Evolutionary conservation across 2,888 invertebrate genomes (phyloP).

Genomic region (Ormyrus nitidulus): DNA sequence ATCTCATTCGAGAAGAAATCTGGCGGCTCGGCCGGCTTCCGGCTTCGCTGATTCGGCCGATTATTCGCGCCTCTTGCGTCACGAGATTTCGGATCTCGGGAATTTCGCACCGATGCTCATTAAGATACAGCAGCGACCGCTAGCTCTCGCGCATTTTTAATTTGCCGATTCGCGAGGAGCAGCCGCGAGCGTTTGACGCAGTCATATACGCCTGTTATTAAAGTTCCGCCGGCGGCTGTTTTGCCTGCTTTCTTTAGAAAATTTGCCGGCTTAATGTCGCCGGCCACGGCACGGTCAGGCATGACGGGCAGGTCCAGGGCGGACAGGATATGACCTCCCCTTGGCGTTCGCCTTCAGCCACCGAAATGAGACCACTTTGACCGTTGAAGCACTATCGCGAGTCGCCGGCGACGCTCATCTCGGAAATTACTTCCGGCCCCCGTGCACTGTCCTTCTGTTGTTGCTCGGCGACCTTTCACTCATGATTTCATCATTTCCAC

Average conservation of each 20-base stretch:
- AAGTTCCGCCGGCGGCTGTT: constrained; percentile 53
- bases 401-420: constrained; percentile 71
- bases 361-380: constrained; percentile 75
- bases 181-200: background rate
- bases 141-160: background rate
- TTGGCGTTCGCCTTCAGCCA: constrained; percentile 33
- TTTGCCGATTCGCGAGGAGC: constrained; percentile 16
- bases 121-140: constrained; percentile 28
- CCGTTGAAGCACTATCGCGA: constrained; percentile 74
- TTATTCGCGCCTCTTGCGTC: constrained; percentile 12
- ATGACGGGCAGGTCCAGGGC: constrained; percentile 54
- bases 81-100: constrained; percentile 34
- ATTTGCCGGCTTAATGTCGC: constrained; percentile 63
- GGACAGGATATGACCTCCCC: constrained; percentile 74
- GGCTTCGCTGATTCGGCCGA: constrained; percentile 24
- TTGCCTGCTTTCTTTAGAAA: constrained; percentile 70
- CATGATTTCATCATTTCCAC: constrained; percentile 46
- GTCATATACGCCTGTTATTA: constrained; percentile 29
- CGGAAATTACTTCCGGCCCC: constrained; percentile 75
- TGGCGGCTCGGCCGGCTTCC: constrained; percentile 48
- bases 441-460: constrained; percentile 38
- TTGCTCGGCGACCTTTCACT: constrained; percentile 43
- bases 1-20: constrained; percentile 51
- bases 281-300: constrained; percentile 60
- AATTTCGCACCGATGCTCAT: constrained; percentile 44